Evolutionary conservation across 2,113 vertebrate genomes (phyloP).

Genomic region (Cinclus cinclus): DNA sequence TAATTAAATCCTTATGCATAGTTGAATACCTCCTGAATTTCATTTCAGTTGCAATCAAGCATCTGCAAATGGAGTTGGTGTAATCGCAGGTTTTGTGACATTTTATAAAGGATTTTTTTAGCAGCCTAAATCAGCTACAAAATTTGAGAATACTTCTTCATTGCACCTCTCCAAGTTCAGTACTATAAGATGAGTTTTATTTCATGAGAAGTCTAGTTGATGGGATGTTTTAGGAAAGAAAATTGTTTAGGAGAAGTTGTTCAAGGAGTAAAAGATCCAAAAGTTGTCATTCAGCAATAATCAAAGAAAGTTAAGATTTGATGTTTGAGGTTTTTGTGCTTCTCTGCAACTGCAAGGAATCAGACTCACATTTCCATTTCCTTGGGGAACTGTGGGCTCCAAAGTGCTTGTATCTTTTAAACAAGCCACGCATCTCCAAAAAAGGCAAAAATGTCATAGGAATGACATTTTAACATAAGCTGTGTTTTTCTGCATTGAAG

Average conservation of each 20-base stretch:
- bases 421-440: slow-evolving; percentile 1
- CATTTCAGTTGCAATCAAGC: not conserved
- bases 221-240: not conserved
- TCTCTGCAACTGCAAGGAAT: not conserved
- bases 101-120: slow-evolving; percentile 20
- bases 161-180: not conserved
- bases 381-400: not conserved
- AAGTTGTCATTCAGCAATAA: not conserved
- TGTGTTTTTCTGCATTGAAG: not conserved
- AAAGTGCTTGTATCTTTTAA: not conserved
- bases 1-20: slow-evolving; percentile 33
- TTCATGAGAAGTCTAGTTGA: not conserved
- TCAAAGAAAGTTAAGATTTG: not conserved
- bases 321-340: not conserved
- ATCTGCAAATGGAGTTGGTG: not conserved
- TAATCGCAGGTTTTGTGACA: slow-evolving; percentile 34
- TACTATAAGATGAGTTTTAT: not conserved
- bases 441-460: slow-evolving; percentile 47
- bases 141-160: not conserved
- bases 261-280: not conserved
- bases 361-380: not conserved
- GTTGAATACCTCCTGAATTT: slow-evolving; percentile 44
- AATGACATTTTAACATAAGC: slow-evolving; percentile 40
- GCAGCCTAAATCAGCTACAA: not conserved
- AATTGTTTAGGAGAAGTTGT: not conserved